These are phyloP conservation scores for Zaprionus vittiger DNA, from an alignment of 1,140 invertebrate genomes.

Conservation along the genomic window DNA sequence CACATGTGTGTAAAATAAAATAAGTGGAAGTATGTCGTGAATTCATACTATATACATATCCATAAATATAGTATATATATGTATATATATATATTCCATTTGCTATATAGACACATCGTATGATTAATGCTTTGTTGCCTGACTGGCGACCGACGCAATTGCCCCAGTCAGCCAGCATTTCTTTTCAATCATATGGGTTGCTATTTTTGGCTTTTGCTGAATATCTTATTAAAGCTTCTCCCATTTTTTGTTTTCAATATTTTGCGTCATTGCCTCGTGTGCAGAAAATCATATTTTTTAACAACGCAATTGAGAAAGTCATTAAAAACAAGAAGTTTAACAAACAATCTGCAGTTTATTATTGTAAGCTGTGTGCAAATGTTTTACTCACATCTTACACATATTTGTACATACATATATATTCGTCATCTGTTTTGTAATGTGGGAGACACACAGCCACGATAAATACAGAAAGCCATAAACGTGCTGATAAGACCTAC, in stretches of 20 bases:
- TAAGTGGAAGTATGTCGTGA: not conserved
- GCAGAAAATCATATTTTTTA: conserved; percentile 16
- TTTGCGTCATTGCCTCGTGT: conserved; percentile 37
- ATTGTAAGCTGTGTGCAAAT: not conserved
- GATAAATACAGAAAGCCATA: conserved; percentile 9
- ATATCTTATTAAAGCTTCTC: conserved; percentile 24
- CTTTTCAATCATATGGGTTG: conserved; percentile 37
- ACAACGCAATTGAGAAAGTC: conserved; percentile 21
- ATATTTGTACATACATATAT: not conserved
- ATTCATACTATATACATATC: conserved; percentile 13
- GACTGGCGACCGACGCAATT: conserved; percentile 9
- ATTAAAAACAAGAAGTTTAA: not conserved
- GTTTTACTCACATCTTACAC: not conserved
- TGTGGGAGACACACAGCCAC: conserved; percentile 5
- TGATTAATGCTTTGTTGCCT: conserved; percentile 35
- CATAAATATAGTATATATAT: conserved; percentile 1
- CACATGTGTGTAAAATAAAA: conserved; percentile 23
- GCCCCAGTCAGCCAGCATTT: conserved; percentile 2
- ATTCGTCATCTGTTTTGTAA: conserved; percentile 19
- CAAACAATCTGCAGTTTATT: not conserved
- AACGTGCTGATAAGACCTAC: conserved; percentile 22
- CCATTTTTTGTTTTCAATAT: conserved; percentile 32
- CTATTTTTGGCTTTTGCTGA: conserved; percentile 35
- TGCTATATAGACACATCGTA: conserved; percentile 26
- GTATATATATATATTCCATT: conserved; percentile 3